Percentiles rank a stretch among this genome's conserved stretches.
These are phyloP conservation scores for Suncus etruscus DNA, from an alignment of 2,113 vertebrate species.

Conservation along the genomic window DNA sequence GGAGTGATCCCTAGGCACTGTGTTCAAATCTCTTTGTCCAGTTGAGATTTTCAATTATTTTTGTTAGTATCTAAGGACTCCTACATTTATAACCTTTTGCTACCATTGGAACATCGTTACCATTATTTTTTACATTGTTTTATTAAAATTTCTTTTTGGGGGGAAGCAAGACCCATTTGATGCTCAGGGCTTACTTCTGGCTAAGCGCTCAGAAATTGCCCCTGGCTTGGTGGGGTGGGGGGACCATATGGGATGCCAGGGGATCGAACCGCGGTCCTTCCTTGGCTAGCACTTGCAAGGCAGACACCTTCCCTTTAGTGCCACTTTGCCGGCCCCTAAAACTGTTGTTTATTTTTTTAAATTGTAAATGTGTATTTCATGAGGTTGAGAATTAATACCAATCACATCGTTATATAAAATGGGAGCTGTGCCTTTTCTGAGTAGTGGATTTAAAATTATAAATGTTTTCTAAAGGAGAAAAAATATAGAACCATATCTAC, in stretches of 20 bases:
- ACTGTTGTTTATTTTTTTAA: no score
- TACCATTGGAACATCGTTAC: neutral
- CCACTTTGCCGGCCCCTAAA: no score
- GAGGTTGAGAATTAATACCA: neutral
- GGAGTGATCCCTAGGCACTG: no score
- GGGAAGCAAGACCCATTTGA: no score
- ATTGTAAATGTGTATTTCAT: neutral
- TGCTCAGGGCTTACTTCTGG: no score
- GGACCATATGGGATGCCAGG: no score
- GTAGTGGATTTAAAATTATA: slow-evolving; percentile 5
- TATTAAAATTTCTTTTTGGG: neutral
- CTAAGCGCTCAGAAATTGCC: no score
- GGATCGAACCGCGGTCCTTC: no score
- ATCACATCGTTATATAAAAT: neutral
- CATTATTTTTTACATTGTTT: neutral
- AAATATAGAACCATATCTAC: neutral
- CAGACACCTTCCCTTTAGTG: no score
- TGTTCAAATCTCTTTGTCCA: neutral
- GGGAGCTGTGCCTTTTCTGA: neutral
- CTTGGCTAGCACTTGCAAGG: no score
- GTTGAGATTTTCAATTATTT: neutral
- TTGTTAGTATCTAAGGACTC: neutral
- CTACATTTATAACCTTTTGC: neutral
- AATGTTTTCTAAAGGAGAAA: neutral
- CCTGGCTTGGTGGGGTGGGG: no score